Base-by-base conservation (phyloP, 2,888 invertebrate genomes). In the Eristalinus aeneus region DNA sequence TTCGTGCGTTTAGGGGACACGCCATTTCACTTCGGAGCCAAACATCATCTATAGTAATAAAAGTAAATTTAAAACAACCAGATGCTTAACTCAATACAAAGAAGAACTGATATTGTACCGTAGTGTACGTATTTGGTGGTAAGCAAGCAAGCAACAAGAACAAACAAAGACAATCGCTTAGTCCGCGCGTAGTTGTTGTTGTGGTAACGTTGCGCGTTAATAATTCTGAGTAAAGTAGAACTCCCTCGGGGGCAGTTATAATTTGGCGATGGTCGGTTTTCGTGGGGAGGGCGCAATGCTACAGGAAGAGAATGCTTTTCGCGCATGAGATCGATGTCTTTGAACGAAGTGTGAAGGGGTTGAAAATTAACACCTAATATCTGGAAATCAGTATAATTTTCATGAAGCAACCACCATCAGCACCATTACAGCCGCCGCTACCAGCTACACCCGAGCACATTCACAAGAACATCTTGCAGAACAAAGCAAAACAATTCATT, bases 321-420 rank as follows among this genome's bases (percentile, higher is more conserved):
- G 82, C 81, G 60, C 53, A 60, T 32, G 71, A 77, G 76, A 86
- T 86, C 85, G 81, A 86, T 86, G 85, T 81, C 69, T 77, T 81
- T 69, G 58, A 77, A 77, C 67, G 69, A 86, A 81, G 85, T 86
- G 85, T 77, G 77, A 86, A 86, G 85, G 85, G 85, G 85, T 81
- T 86, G 77, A 88, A 89, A 88, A 85, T 89, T 89, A 89, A 88
- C 89, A 88, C 89, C 88, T 88, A 88, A 89, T 89, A 89, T 88
- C 83, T 85, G 83, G 83, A 88, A 89, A 89, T 88, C 89, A 88
- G 88, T 88, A 88, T 88, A 73, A 88, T 81, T 86, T 81, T 81
- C 76, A 64, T 77, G 67, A 84, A 79, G 69, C 74, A 73, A 67
- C 73, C 83, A 74, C 36, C 80, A 74, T 10, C 60, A 77, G 1